phyloP scores from a whole-genome alignment of 2,113 vertebrate genomes.

The Turnix velox region DNA sequence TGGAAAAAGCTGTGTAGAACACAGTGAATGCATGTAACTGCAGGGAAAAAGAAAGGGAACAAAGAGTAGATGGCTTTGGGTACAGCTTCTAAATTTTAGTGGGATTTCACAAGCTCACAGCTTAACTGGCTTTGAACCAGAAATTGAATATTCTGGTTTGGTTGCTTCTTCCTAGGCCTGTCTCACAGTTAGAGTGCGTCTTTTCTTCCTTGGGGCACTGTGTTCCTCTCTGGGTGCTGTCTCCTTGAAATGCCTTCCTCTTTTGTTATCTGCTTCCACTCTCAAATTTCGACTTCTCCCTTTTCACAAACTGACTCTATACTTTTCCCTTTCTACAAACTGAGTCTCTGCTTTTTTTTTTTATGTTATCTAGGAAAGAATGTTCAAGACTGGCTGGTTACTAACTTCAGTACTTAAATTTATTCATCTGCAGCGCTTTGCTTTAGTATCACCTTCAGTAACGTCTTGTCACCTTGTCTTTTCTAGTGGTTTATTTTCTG shows the following conservation, averaged over 20 bases:
- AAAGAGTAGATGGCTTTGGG: neutral
- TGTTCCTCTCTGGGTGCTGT: neutral
- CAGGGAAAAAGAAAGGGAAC: neutral
- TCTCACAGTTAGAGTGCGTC: neutral
- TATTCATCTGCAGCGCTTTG: neutral
- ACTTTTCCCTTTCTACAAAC: neutral
- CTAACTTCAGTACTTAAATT: neutral
- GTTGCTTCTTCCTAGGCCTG: neutral
- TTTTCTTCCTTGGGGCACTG: neutral
- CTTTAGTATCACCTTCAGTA: neutral
- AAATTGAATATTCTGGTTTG: neutral
- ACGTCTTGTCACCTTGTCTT: neutral
- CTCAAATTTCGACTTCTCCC: neutral
- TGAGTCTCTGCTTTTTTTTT: neutral
- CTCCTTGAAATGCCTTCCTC: neutral
- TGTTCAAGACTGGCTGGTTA: neutral
- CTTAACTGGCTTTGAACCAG: neutral
- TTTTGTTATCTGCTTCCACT: neutral
- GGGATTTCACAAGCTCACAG: neutral
- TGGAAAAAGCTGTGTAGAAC: neutral
- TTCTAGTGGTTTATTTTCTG: neutral
- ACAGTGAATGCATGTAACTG: rapidly evolving
- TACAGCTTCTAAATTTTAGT: neutral
- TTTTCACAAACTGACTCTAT: neutral
- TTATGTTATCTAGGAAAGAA: neutral